Conservation (phyloP, 2,888 invertebrate species). For the Trypoxylon attenuatum region DNA sequence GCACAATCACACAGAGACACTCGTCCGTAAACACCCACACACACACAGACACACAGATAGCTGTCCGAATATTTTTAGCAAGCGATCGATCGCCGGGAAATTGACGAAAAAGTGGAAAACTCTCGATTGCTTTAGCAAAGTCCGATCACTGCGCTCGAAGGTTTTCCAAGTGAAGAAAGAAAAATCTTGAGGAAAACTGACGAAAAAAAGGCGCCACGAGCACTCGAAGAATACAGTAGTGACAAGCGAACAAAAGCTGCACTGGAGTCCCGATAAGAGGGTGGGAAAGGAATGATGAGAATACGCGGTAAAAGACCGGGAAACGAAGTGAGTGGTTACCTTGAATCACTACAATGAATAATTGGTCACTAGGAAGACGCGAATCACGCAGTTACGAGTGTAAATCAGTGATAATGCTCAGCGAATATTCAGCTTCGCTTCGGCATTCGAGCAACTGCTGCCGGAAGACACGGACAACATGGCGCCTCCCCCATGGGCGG, state of each 20-base stretch:
- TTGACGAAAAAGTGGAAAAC: not conserved
- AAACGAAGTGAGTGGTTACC: not conserved
- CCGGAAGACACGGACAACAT: slow-evolving; percentile 60
- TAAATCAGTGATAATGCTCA: not conserved
- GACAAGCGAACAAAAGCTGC: not conserved
- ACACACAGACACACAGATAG: slow-evolving; percentile 2
- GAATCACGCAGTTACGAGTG: no score
- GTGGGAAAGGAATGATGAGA: not conserved
- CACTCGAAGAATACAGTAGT: not conserved
- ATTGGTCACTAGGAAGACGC: no score
- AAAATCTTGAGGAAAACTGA: not conserved
- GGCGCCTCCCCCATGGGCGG: slow-evolving; percentile 59
- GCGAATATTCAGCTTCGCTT: slow-evolving; percentile 22
- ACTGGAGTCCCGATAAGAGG: not conserved
- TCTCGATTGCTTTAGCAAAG: not conserved
- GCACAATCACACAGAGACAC: not conserved
- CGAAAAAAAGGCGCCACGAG: not conserved
- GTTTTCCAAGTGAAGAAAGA: no score
- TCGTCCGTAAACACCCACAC: not conserved
- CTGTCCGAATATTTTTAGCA: slow-evolving; percentile 30
- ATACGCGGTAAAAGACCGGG: not conserved
- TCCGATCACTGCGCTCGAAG: not conserved
- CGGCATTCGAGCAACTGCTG: slow-evolving; percentile 41
- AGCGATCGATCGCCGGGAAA: slow-evolving; percentile 12
- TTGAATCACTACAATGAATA: not conserved